phyloP scores from a whole-genome alignment of 35 echinoderm and acorn worm species.

The Amphiura filiformis region DNA sequence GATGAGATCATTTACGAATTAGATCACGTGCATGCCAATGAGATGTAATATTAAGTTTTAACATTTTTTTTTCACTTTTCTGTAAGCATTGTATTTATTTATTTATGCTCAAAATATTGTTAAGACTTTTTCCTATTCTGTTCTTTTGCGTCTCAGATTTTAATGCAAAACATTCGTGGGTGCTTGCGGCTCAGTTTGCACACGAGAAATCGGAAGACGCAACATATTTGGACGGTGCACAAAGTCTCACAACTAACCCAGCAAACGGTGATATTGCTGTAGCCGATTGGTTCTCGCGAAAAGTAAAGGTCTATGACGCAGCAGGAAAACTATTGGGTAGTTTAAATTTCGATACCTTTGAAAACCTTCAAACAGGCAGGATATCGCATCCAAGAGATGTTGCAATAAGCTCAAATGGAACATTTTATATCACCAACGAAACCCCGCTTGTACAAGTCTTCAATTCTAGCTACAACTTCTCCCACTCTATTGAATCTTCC shows the following conservation, averaged over 20 bases:
- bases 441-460: not conserved
- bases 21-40: no score
- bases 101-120: no score
- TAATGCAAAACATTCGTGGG: not conserved
- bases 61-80: no score
- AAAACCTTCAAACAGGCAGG: not conserved
- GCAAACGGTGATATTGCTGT: not conserved
- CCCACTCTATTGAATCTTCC: not conserved
- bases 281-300: not conserved
- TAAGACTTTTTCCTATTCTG: no score
- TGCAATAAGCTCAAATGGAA: not conserved
- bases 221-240: not conserved
- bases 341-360: not conserved
- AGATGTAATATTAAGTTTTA: no score
- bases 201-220: not conserved
- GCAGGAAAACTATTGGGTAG: not conserved
- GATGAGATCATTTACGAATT: no score
- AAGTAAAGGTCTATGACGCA: not conserved
- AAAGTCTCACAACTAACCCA: not conserved
- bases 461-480: not conserved
- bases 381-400: not conserved
- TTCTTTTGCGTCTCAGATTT: no score
- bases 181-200: not conserved
- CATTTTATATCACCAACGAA: not conserved
- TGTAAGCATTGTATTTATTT: no score